Conservation (phyloP, 2,888 invertebrate species). For the Hipparchia semele region DNA sequence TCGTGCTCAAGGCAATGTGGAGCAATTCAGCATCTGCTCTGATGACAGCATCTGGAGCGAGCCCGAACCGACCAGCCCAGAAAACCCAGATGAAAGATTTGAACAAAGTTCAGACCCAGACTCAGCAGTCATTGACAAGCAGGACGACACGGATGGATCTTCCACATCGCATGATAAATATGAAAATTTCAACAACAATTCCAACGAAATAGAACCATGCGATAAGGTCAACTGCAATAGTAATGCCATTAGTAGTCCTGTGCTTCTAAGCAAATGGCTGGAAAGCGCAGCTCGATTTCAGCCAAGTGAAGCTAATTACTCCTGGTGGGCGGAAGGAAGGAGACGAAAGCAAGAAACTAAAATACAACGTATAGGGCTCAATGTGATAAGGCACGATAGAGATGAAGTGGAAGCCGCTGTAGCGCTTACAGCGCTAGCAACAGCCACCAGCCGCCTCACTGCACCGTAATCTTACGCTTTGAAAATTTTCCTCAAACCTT, state of each 20-base stretch:
- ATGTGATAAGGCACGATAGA: slow-evolving; percentile 80
- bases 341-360: slow-evolving; percentile 59
- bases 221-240: slow-evolving; percentile 48
- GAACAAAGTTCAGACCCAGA: slow-evolving; percentile 64
- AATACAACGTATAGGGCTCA: slow-evolving; percentile 55
- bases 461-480: slow-evolving; percentile 49
- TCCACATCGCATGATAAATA: slow-evolving; percentile 56
- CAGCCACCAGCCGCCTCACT: slow-evolving; percentile 63
- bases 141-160: slow-evolving; percentile 63
- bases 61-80: slow-evolving; percentile 67
- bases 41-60: slow-evolving; percentile 92
- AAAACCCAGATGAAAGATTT: slow-evolving; percentile 54
- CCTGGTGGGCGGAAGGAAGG: slow-evolving; percentile 83
- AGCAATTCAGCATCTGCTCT: slow-evolving; percentile 90
- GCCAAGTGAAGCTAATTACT: slow-evolving; percentile 87
- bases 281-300: slow-evolving; percentile 89
- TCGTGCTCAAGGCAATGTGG: slow-evolving; percentile 90
- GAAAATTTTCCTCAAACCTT: not conserved
- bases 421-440: slow-evolving; percentile 87
- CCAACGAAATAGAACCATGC: slow-evolving; percentile 53
- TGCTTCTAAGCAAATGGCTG: slow-evolving; percentile 88
- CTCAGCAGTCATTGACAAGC: slow-evolving; percentile 54
- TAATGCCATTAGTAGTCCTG: slow-evolving; percentile 74
- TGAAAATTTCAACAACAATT: slow-evolving; percentile 67
- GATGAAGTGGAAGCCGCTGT: slow-evolving; percentile 91